Conservation (phyloP, 1,140 invertebrate species). For the Conopomorpha cramerella region DNA sequence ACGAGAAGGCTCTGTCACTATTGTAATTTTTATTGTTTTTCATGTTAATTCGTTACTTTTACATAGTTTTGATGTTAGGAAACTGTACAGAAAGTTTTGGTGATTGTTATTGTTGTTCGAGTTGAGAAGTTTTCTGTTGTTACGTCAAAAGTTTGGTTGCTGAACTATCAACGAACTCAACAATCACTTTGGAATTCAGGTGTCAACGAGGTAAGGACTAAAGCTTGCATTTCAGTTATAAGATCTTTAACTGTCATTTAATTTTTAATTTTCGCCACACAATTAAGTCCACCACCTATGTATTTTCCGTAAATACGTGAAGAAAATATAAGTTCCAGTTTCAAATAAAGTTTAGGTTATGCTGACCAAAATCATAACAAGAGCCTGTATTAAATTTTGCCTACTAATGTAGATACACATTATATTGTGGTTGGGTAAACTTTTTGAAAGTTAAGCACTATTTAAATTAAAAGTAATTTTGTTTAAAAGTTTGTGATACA, state of each 20-base stretch:
- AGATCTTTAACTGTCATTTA: not conserved
- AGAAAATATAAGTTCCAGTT: slow-evolving; percentile 25
- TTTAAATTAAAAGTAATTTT: too few relatives aligned
- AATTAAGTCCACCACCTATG: too few relatives aligned
- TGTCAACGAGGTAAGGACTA: slow-evolving; percentile 60
- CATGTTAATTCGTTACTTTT: slow-evolving; percentile 43
- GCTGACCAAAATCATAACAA: too few relatives aligned
- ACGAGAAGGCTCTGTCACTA: slow-evolving; percentile 51
- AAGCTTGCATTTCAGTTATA: slow-evolving; percentile 7
- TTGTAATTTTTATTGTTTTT: slow-evolving; percentile 53
- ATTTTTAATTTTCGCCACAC: too few relatives aligned
- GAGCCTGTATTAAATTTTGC: too few relatives aligned
- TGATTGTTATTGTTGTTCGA: slow-evolving; percentile 24
- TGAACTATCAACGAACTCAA: slow-evolving; percentile 54
- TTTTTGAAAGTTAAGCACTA: too few relatives aligned
- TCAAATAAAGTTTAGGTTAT: slow-evolving; percentile 31
- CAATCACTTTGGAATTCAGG: slow-evolving; percentile 54
- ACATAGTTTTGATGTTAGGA: slow-evolving; percentile 43
- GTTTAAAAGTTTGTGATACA: too few relatives aligned
- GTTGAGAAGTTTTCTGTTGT: slow-evolving; percentile 22
- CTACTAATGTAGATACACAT: too few relatives aligned
- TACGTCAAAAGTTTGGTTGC: slow-evolving; percentile 46
- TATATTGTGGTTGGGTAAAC: too few relatives aligned
- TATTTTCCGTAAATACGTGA: too few relatives aligned
- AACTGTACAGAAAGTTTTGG: slow-evolving; percentile 25